Conservation (phyloP, 30 jellyfish, hydroid and myxozoan genomes). For the Pelagia noctiluca region DNA sequence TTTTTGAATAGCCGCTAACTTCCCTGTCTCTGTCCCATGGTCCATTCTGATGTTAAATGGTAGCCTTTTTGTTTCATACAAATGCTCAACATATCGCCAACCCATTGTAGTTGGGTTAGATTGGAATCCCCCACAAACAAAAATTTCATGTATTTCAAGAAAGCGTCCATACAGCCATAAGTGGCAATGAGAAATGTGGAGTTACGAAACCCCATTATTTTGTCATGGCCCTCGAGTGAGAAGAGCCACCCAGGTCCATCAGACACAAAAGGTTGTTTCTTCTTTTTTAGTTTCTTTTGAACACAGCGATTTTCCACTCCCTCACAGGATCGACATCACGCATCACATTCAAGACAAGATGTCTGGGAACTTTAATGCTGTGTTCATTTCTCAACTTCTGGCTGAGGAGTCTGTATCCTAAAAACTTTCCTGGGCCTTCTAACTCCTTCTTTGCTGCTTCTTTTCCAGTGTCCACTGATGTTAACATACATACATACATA, state of each 20-base stretch:
- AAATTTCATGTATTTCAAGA: no score
- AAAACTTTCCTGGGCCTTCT: constrained; percentile 56
- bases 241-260: neutral
- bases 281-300: neutral
- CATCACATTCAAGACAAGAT: constrained; percentile 12
- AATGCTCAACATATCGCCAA: neutral
- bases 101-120: constrained; percentile 10
- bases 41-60: neutral
- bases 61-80: neutral
- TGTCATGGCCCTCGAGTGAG: constrained; percentile 8
- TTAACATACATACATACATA: no score
- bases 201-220: neutral
- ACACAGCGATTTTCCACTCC: neutral
- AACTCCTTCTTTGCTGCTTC: constrained; percentile 31
- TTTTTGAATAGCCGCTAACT: neutral
- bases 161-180: neutral
- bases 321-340: constrained; percentile 29
- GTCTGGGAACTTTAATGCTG: constrained; percentile 24
- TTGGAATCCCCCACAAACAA: constrained; percentile 8
- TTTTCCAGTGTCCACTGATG: neutral
- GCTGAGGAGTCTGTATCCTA: constrained; percentile 43
- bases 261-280: neutral
- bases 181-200: neutral
- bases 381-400: constrained; percentile 21
- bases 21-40: neutral